Conservation (phyloP, 2,888 invertebrate species). For the Sisyra terminalis region DNA sequence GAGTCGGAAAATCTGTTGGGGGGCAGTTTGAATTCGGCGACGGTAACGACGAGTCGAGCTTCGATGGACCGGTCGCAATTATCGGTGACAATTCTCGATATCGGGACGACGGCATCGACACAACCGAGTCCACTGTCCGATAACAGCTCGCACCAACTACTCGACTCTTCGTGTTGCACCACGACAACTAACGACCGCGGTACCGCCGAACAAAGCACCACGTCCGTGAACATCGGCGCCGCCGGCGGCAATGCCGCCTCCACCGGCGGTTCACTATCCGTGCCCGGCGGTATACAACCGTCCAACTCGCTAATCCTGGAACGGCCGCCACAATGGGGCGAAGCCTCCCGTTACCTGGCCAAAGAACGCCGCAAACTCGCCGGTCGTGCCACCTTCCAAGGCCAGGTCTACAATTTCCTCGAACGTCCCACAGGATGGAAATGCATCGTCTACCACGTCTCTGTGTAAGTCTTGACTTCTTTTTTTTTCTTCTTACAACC, state of each 20-base stretch:
- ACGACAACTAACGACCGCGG: constrained; percentile 2
- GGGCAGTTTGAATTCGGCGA: constrained; percentile 1
- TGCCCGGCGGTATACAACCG: constrained; percentile 15
- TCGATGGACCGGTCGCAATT: constrained; percentile 22
- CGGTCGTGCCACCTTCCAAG: constrained; percentile 51
- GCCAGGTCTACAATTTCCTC: constrained; percentile 68
- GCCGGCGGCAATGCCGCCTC: constrained; percentile 4
- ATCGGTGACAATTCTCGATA: constrained; percentile 27
- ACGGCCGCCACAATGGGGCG: constrained; percentile 33
- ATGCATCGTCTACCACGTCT: constrained; percentile 68
- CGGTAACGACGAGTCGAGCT: not conserved
- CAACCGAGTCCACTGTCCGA: constrained; percentile 24
- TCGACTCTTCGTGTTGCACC: constrained; percentile 16
- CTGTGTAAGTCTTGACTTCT: constrained; percentile 45
- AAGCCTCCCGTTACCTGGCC: constrained; percentile 39
- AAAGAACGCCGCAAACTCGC: constrained; percentile 43
- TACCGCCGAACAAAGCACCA: not conserved
- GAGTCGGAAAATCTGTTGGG: constrained; percentile 6
- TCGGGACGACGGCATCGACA: constrained; percentile 21
- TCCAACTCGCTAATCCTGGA: constrained; percentile 26
- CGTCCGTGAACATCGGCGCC: not conserved
- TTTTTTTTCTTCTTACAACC: too few species aligned
- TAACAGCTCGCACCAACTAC: constrained; percentile 24
- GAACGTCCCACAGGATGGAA: constrained; percentile 71
- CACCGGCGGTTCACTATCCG: not conserved